Conservation (phyloP, 1,140 invertebrate species). For the Aphelinus certus region DNA sequence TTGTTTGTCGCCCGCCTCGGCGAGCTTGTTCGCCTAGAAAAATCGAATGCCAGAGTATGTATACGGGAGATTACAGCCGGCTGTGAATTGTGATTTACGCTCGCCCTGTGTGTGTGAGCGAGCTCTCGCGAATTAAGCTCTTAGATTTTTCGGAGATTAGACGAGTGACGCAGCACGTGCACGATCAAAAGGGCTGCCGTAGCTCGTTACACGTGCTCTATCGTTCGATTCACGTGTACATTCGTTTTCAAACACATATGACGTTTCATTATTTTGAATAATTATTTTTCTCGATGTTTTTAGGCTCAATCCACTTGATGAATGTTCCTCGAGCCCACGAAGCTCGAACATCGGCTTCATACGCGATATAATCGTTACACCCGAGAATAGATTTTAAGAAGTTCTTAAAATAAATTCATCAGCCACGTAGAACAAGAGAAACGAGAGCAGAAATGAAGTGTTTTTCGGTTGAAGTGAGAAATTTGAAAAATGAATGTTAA, state of each 20-base stretch:
- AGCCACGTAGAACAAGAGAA: too few relatives aligned
- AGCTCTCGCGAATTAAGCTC: neutral
- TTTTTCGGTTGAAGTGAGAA: too few relatives aligned
- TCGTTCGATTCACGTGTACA: neutral
- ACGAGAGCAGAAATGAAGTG: too few relatives aligned
- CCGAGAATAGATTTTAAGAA: too few relatives aligned
- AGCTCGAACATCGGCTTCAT: too few relatives aligned
- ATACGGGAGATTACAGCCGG: neutral
- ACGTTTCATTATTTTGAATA: too few relatives aligned
- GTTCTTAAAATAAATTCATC: too few relatives aligned
- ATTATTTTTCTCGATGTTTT: too few relatives aligned
- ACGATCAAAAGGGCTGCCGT: conserved; percentile 17
- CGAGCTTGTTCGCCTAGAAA: conserved; percentile 47
- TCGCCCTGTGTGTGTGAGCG: neutral
- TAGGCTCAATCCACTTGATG: too few relatives aligned
- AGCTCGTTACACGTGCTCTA: neutral
- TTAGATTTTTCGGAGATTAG: neutral
- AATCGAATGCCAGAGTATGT: conserved; percentile 45
- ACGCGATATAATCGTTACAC: too few relatives aligned
- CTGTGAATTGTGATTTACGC: neutral
- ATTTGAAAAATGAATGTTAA: too few relatives aligned
- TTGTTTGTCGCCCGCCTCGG: conserved; percentile 54
- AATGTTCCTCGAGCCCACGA: too few relatives aligned
- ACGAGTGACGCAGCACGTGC: neutral
- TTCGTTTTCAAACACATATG: neutral